These are phyloP conservation scores for Ursus arctos DNA, from an alignment of 2,113 vertebrate species.

Conservation along the genomic window DNA sequence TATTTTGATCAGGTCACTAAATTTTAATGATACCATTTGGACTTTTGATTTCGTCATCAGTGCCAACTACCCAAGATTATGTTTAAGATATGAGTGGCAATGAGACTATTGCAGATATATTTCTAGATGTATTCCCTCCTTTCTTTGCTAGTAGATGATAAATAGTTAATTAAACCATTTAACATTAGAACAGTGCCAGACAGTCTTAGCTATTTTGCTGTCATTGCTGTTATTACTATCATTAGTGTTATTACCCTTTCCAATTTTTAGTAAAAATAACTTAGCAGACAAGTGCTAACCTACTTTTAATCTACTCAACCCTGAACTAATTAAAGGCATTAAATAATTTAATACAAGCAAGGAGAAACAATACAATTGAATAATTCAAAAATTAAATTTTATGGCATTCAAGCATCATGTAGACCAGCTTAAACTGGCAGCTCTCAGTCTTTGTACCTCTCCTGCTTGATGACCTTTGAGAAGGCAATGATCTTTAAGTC, in stretches of 20 bases:
- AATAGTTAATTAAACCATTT: neutral
- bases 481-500: constrained; percentile 42
- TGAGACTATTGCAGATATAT: neutral
- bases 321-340: neutral
- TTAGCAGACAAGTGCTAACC: neutral
- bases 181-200: neutral
- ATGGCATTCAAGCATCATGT: neutral
- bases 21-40: neutral
- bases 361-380: neutral
- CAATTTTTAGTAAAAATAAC: constrained; percentile 23
- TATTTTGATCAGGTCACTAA: neutral
- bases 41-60: neutral
- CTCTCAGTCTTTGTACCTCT: neutral
- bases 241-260: neutral
- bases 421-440: neutral
- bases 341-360: constrained; percentile 31
- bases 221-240: neutral
- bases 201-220: neutral
- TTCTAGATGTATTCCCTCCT: neutral
- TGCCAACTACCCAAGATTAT: neutral
- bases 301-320: constrained; percentile 12
- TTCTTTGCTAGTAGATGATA: neutral
- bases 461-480: constrained; percentile 23
- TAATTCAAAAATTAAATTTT: constrained; percentile 56
- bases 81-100: neutral